Conservation (phyloP, 2,113 vertebrate species). For the Antechinus stuartii region DNA sequence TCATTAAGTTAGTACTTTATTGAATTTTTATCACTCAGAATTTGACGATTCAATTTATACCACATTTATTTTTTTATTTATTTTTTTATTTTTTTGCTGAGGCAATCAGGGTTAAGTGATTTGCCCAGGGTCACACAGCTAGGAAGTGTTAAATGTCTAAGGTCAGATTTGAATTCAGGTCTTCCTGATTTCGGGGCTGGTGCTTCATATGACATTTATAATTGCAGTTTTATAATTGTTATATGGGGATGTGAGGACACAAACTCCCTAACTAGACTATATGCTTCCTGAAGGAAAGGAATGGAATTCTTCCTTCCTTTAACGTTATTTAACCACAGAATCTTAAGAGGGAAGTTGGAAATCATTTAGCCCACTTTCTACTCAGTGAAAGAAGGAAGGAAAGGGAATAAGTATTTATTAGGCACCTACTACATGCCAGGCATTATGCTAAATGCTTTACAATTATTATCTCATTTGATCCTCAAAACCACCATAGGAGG, state of each 20-base stretch:
- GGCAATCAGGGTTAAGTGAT: too few species aligned
- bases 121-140: too few species aligned
- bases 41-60: neutral
- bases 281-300: neutral
- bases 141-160: too few species aligned
- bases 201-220: neutral
- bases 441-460: neutral
- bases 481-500: neutral
- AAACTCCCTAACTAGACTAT: neutral
- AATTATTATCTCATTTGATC: neutral
- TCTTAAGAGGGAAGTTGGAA: neutral
- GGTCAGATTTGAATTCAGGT: too few species aligned
- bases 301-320: neutral
- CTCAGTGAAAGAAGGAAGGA: neutral
- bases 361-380: neutral
- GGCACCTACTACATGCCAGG: neutral
- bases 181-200: too few species aligned
- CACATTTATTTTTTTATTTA: neutral
- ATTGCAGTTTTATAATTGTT: neutral
- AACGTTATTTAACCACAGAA: neutral
- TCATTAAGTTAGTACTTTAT: neutral
- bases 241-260: neutral
- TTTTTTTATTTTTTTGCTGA: too few species aligned
- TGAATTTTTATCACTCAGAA: neutral
- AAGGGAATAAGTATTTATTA: neutral